phyloP scores from a whole-genome alignment of 2,888 invertebrate species.

The Eudasyphora cyanicolor region DNA sequence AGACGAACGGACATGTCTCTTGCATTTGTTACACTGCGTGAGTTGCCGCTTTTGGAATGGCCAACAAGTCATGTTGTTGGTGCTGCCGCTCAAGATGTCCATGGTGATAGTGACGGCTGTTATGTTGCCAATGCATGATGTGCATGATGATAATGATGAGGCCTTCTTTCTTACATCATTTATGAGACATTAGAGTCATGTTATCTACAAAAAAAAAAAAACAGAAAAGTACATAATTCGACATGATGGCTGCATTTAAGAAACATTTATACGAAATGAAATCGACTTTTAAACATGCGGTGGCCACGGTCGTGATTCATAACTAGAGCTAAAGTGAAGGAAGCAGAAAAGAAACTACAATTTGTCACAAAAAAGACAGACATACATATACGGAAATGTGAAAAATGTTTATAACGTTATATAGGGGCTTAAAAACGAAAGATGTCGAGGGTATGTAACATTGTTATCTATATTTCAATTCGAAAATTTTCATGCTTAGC shows the following conservation, averaged over 20 bases:
- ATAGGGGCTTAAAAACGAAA: too few species aligned
- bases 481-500: too few species aligned
- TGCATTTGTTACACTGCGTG: slow-evolving; percentile 37
- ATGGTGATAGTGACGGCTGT: not conserved
- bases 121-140: not conserved
- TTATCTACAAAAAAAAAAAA: slow-evolving; percentile 24
- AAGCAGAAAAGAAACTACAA: too few species aligned
- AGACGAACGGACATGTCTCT: not conserved
- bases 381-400: too few species aligned
- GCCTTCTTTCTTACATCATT: slow-evolving; percentile 50
- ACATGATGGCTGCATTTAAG: slow-evolving; percentile 49
- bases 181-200: slow-evolving; percentile 44
- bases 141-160: slow-evolving; percentile 14
- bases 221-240: too few species aligned
- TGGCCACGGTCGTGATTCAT: not conserved
- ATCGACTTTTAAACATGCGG: slow-evolving; percentile 19
- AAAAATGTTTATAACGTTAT: too few species aligned
- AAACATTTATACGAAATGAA: slow-evolving; percentile 26
- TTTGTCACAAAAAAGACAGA: too few species aligned
- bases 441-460: too few species aligned
- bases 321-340: too few species aligned
- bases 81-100: not conserved
- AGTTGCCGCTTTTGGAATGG: not conserved
- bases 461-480: too few species aligned
- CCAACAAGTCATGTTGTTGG: not conserved